phyloP scores from a whole-genome alignment of 2,113 vertebrate genomes.

The Etheostoma spectabile region DNA sequence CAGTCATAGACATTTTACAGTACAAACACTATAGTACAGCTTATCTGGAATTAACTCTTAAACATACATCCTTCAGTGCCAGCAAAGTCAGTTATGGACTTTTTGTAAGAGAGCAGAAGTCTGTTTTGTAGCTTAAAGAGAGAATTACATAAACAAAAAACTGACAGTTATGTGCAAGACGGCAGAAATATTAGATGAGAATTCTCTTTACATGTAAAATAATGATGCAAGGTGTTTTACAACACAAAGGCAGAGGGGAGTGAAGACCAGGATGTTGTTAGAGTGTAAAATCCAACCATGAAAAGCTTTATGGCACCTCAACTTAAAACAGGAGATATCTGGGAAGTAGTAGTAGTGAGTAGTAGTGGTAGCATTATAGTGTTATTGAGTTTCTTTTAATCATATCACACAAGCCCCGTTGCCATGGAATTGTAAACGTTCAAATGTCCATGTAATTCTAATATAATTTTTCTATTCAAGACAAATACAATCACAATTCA shows the following conservation, averaged over 20 bases:
- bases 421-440: background rate
- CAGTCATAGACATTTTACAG: background rate
- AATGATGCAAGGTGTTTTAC: slow-evolving; percentile 21
- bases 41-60: background rate
- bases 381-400: background rate
- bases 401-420: background rate
- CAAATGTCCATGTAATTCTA: background rate
- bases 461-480: background rate
- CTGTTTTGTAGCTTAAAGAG: background rate
- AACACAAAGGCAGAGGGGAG: slow-evolving; percentile 10
- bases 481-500: background rate
- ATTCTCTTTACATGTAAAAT: slow-evolving; percentile 20
- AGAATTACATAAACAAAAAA: slow-evolving; percentile 5
- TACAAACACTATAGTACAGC: background rate
- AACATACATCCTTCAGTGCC: background rate
- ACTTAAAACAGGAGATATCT: slow-evolving; percentile 16
- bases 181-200: slow-evolving; percentile 1
- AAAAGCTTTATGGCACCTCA: slow-evolving; percentile 30
- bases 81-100: background rate
- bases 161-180: background rate
- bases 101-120: slow-evolving; percentile 2
- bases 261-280: slow-evolving; percentile 31
- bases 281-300: slow-evolving; percentile 10
- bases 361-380: background rate
- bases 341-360: background rate